phyloP scores from a whole-genome alignment of 2,113 vertebrate genomes.

The Hippocampus comes region DNA sequence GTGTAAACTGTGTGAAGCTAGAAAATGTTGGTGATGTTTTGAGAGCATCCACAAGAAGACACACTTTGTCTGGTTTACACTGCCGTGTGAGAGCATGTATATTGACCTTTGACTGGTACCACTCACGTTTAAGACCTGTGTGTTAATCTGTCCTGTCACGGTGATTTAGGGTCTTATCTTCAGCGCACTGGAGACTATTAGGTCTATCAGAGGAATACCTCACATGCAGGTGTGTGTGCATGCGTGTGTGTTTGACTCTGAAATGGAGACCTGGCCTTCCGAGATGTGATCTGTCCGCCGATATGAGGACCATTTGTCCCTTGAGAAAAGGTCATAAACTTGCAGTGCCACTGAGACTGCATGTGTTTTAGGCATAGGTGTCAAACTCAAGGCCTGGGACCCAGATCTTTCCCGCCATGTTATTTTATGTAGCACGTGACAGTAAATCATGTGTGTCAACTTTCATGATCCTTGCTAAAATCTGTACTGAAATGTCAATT shows the following conservation, averaged over 20 bases:
- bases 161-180: constrained; percentile 31
- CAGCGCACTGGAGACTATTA: constrained; percentile 32
- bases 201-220: constrained; percentile 24
- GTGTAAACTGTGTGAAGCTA: neutral
- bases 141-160: constrained; percentile 42
- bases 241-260: neutral
- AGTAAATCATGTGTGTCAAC: too few relatives aligned
- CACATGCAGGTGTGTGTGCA: constrained; percentile 1
- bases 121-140: constrained; percentile 38
- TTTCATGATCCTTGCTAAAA: too few relatives aligned
- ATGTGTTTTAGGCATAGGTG: neutral
- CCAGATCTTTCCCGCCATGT: too few relatives aligned
- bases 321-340: constrained; percentile 12
- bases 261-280: constrained; percentile 1
- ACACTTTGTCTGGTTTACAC: neutral
- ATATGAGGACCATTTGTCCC: constrained; percentile 9
- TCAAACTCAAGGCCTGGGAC: neutral
- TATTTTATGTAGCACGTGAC: too few relatives aligned
- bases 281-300: constrained; percentile 19
- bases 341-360: neutral
- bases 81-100: constrained; percentile 14
- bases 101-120: constrained; percentile 43
- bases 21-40: neutral
- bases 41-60: neutral
- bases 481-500: too few relatives aligned